Base-by-base conservation (phyloP, 1,140 invertebrate species). In the Macrocentrus cingulum region DNA sequence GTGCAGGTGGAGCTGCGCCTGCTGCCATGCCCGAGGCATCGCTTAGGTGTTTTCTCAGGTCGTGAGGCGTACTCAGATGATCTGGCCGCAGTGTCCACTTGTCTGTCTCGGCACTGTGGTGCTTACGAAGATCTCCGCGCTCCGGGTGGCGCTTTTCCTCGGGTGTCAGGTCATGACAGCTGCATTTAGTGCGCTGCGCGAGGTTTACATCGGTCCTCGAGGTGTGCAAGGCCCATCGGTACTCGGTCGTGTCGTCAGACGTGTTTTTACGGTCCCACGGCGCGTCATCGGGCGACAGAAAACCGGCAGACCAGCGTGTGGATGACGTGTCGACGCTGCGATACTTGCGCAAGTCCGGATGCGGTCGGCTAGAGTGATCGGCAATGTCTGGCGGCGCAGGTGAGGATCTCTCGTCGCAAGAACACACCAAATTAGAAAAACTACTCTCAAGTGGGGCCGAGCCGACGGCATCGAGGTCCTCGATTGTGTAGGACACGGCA, bases 31-130 rank as follows among this genome's bases (percentile, higher is more conserved):
- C 68, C 20, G 73, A 73, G 16, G 78, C 76, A 37, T 78, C 74
- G 63, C 77, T 80, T 42, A 70, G 68, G 56, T 80, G 77, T 41
- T 80, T 80, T 6, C 76, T 63, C 6, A 79, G 63, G 41, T 77
- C 75, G 60, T 75, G 71, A 25, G 66, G 69, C 20, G 61, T 61
- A 32, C 51, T 56, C 58, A 56, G 56, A 48, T 61, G 60, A 61
- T 70, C 69, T 5, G 66, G 60, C 8, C 57, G 63, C 1, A 74
- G 25, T 19, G 74, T 74, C 76, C 77, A 80, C 34, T 77, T 79
- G 61, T 80, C 77, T 8, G 62, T 69, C 41, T 79, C 77, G 9
- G 75, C 75, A 55, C 76, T 79, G 60, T 79, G 77, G 37, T 79
- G 77, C 52, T 79, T 79, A 20, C 76, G 63, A 4, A 79, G 68